A percentile compares a stretch with the other conserved stretches of the same genome.
phyloP scores from a whole-genome alignment of 2,797 vertebrate genomes.

The Phalloptychus januarius region DNA sequence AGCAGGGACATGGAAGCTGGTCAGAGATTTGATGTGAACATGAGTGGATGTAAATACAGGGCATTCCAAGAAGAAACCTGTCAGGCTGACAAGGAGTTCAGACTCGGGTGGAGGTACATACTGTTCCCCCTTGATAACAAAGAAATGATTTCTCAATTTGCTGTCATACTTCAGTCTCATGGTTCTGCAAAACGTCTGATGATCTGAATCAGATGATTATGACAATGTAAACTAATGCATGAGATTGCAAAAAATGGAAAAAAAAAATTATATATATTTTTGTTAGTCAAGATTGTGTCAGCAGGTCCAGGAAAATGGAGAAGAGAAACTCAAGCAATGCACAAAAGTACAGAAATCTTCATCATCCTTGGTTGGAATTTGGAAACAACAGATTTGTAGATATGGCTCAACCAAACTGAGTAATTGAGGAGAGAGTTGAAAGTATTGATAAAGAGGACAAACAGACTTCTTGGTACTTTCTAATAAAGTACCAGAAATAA shows the following conservation, averaged over 20 bases:
- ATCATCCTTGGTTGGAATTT: neutral
- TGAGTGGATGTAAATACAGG: neutral
- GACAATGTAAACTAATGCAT: neutral
- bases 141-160: neutral
- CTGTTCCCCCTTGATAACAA: neutral
- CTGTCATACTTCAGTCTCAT: neutral
- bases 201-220: neutral
- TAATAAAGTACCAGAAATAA: neutral
- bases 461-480: neutral
- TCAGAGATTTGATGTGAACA: neutral
- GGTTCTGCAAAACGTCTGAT: neutral
- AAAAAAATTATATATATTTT: neutral
- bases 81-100: neutral
- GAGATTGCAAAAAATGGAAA: neutral
- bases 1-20: neutral
- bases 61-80: neutral
- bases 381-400: neutral
- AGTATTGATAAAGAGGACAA: no score
- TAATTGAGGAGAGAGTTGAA: neutral
- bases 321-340: neutral
- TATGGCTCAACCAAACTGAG: neutral
- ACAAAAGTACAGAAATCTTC: neutral
- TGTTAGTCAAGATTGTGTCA: neutral
- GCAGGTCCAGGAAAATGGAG: neutral
- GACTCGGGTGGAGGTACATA: neutral